These are phyloP conservation scores for Tigriopus japonicus DNA, from an alignment of 1,140 invertebrate genomes.

Conservation along the genomic window DNA sequence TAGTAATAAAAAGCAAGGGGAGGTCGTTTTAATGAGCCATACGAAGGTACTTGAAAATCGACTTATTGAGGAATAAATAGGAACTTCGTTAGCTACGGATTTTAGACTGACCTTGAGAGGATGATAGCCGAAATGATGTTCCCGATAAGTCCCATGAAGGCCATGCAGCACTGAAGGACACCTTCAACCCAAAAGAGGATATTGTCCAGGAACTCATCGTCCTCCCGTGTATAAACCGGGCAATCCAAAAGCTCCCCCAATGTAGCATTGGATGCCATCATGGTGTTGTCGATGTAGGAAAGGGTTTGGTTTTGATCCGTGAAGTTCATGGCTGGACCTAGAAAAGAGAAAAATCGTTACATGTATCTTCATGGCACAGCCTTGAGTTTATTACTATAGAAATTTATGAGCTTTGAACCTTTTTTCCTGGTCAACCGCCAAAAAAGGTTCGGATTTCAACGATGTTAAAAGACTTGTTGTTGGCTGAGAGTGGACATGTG, in stretches of 20 bases:
- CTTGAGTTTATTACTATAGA: too few species aligned
- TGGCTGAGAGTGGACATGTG: too few species aligned
- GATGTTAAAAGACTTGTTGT: too few species aligned
- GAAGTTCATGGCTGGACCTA: too few species aligned
- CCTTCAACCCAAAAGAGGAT: background rate
- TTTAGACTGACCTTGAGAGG: background rate
- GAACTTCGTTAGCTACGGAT: background rate
- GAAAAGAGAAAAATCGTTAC: too few species aligned
- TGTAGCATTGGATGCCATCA: too few species aligned
- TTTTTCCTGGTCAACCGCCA: too few species aligned
- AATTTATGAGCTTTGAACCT: too few species aligned
- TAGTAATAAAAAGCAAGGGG: background rate
- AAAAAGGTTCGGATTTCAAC: too few species aligned
- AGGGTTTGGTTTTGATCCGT: too few species aligned
- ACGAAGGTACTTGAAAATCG: background rate
- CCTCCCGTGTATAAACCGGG: background rate
- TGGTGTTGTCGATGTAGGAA: too few species aligned
- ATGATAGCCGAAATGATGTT: slow-evolving; percentile 1
- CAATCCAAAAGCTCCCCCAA: background rate
- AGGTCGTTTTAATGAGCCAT: background rate
- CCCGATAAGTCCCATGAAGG: background rate
- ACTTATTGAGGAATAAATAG: background rate
- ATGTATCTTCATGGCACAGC: too few species aligned
- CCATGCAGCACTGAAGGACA: background rate
- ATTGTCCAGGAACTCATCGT: background rate